These are phyloP conservation scores for Pteruthius melanotis DNA, from an alignment of 2,113 vertebrate genomes.

Conservation along the genomic window DNA sequence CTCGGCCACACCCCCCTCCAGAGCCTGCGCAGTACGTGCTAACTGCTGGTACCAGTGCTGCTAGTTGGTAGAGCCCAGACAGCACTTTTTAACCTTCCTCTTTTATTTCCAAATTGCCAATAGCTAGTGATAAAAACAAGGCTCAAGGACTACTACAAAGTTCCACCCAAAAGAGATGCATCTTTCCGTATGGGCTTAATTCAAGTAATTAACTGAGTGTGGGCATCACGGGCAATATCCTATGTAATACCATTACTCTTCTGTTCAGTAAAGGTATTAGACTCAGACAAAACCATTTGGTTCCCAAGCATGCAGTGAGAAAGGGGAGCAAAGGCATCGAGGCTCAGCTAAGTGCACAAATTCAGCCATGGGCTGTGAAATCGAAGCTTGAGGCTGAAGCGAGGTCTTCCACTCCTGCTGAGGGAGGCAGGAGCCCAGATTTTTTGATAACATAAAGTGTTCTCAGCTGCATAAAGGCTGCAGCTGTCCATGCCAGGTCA, in stretches of 20 bases:
- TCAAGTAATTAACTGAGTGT: background rate
- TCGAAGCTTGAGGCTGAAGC: rapidly evolving
- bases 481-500: background rate
- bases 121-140: background rate
- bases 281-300: background rate
- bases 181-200: background rate
- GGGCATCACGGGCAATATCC: background rate
- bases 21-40: background rate
- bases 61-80: background rate
- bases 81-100: background rate
- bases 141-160: background rate
- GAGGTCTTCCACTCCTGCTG: background rate
- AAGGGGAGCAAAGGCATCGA: background rate
- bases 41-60: background rate
- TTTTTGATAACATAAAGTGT: background rate
- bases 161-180: background rate
- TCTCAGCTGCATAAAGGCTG: background rate
- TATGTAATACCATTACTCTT: background rate
- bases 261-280: background rate
- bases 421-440: rapidly evolving
- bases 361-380: rapidly evolving
- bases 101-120: background rate
- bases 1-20: background rate
- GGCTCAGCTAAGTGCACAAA: background rate
- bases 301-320: background rate